Evolutionary conservation across 2,113 vertebrate genomes (phyloP).

Genomic region (Petroica traversi): DNA sequence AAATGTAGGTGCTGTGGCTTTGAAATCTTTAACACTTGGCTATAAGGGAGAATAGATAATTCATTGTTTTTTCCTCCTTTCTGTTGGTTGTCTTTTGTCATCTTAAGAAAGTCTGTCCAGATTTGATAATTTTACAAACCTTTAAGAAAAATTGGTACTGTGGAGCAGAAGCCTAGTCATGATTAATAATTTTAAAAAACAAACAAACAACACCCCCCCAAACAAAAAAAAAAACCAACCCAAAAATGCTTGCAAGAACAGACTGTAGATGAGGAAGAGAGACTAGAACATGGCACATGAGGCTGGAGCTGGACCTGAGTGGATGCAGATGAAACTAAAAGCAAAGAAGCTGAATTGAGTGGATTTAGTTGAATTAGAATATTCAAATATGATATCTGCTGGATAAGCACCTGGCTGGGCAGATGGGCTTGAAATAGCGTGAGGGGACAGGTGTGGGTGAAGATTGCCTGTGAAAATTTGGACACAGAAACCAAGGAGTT

Average conservation of each 20-base stretch:
- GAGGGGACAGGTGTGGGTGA: neutral
- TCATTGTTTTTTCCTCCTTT: neutral
- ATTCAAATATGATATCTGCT: neutral
- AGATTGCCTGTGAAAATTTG: neutral
- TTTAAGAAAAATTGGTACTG: neutral
- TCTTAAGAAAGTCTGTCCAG: neutral
- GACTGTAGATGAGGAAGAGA: neutral
- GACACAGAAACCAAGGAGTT: neutral
- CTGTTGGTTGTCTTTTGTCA: neutral
- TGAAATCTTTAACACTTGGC: neutral
- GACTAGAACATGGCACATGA: neutral
- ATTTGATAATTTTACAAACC: neutral
- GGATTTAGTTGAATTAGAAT: neutral
- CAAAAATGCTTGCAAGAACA: neutral
- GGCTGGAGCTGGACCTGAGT: neutral
- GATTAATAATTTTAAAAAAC: neutral
- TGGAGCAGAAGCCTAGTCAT: neutral
- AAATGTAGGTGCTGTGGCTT: neutral
- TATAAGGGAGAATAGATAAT: neutral
- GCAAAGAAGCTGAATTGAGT: neutral
- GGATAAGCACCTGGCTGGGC: neutral
- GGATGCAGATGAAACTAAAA: neutral
- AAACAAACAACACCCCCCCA: no score
- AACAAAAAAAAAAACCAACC: neutral
- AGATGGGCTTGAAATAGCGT: neutral